Evolutionary conservation across 2,113 vertebrate genomes (phyloP).

Genomic region (Oreochromis niloticus): DNA sequence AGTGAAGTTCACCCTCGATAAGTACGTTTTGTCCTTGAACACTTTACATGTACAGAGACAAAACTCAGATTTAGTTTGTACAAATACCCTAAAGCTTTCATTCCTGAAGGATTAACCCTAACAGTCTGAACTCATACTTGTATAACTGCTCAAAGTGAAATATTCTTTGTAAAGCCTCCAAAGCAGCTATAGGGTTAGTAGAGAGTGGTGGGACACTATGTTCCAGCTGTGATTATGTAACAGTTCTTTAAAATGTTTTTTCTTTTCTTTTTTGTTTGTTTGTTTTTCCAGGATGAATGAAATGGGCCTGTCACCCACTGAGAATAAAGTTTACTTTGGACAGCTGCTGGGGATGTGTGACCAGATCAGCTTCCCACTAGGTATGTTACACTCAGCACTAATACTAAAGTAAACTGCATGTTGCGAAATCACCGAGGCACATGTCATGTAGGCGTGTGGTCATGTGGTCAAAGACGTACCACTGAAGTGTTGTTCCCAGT

Average conservation of each 20-base stretch:
- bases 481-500: neutral
- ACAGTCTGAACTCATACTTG: neutral
- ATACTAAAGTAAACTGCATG: constrained; percentile 11
- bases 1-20: constrained; percentile 79
- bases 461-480: neutral
- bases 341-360: constrained; percentile 98
- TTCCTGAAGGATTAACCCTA: neutral
- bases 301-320: constrained; percentile 79
- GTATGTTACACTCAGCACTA: constrained; percentile 58
- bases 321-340: constrained; percentile 89
- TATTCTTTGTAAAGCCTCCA: neutral
- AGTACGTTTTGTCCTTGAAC: constrained; percentile 58
- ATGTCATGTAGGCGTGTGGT: neutral
- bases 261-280: neutral
- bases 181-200: neutral
- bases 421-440: neutral
- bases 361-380: constrained; percentile 94
- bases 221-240: neutral
- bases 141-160: neutral
- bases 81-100: neutral
- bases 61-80: neutral
- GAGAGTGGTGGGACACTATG: neutral
- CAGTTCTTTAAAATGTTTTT: neutral
- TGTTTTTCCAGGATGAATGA: constrained; percentile 81
- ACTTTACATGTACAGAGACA: neutral